Conservation (phyloP, 2,113 vertebrate species). For the Podocnemis expansa region DNA sequence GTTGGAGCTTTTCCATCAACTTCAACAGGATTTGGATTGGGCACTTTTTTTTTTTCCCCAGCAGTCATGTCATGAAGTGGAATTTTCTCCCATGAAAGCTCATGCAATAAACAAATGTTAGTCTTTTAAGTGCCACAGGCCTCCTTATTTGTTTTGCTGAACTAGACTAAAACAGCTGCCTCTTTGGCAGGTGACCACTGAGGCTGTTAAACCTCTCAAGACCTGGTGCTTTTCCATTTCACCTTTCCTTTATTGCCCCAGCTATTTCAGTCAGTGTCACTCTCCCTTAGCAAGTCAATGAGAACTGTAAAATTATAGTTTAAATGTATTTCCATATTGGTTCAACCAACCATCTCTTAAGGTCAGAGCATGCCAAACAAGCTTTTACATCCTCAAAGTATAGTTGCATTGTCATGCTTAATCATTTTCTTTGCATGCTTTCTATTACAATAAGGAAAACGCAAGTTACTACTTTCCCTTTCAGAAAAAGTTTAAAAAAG, state of each 20-base stretch:
- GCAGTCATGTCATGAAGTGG: too few relatives aligned
- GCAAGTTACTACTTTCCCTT: not conserved
- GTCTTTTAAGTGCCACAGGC: too few relatives aligned
- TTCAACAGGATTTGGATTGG: not conserved
- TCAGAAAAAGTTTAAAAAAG: too few relatives aligned
- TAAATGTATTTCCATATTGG: not conserved
- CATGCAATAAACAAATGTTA: too few relatives aligned
- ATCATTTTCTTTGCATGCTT: not conserved
- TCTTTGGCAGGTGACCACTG: too few relatives aligned
- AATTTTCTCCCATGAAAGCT: too few relatives aligned
- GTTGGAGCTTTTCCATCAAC: not conserved
- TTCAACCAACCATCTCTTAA: not conserved
- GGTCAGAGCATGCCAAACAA: too few relatives aligned
- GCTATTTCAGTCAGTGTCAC: not conserved
- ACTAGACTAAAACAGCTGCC: too few relatives aligned
- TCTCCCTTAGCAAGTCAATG: not conserved
- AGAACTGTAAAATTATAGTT: not conserved
- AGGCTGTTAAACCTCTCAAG: not conserved
- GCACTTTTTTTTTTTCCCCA: not conserved
- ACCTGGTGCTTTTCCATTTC: not conserved
- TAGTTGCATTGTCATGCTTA: too few relatives aligned
- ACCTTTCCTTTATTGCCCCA: not conserved
- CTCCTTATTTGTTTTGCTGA: too few relatives aligned
- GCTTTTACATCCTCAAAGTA: too few relatives aligned
- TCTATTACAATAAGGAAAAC: not conserved